Conservation (phyloP, 1,140 invertebrate species). For the Conus ventricosus region DNA sequence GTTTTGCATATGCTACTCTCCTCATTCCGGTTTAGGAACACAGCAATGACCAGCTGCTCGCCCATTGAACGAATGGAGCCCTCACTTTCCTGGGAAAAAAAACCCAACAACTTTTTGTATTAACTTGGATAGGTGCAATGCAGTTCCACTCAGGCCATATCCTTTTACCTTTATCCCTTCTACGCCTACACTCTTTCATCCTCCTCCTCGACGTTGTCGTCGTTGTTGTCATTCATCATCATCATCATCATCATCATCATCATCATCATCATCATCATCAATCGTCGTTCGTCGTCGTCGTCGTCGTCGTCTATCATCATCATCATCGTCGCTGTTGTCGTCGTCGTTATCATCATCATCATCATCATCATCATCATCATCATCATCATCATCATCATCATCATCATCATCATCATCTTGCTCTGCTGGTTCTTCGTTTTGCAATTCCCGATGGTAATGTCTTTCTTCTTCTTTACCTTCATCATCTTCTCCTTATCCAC, state of each 20-base stretch:
- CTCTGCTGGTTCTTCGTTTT: neutral
- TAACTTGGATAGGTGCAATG: neutral
- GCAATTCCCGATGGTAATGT: neutral
- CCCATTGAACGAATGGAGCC: too few species aligned
- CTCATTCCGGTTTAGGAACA: too few species aligned
- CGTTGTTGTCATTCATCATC: neutral
- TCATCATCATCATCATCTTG: slow-evolving; percentile 27
- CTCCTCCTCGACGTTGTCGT: neutral
- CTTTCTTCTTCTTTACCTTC: neutral
- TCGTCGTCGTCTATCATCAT: slow-evolving; percentile 39
- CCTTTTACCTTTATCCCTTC: neutral
- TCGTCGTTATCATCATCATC: slow-evolving; percentile 38
- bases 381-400: slow-evolving; percentile 30
- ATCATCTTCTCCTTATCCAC: too few species aligned
- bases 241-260: slow-evolving; percentile 27
- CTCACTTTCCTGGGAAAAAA: too few species aligned
- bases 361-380: slow-evolving; percentile 42
- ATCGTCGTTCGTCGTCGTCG: slow-evolving; percentile 38
- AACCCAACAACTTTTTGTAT: too few species aligned
- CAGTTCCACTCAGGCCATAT: neutral
- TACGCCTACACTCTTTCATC: neutral
- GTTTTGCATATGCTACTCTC: too few species aligned
- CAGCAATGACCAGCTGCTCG: too few species aligned
- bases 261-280: slow-evolving; percentile 41
- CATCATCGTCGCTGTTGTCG: slow-evolving; percentile 36